Percentiles rank a stretch among this genome's conserved stretches.
phyloP scores from a whole-genome alignment of 2,113 vertebrate genomes.

The Ptilorrhoa leucosticta region DNA sequence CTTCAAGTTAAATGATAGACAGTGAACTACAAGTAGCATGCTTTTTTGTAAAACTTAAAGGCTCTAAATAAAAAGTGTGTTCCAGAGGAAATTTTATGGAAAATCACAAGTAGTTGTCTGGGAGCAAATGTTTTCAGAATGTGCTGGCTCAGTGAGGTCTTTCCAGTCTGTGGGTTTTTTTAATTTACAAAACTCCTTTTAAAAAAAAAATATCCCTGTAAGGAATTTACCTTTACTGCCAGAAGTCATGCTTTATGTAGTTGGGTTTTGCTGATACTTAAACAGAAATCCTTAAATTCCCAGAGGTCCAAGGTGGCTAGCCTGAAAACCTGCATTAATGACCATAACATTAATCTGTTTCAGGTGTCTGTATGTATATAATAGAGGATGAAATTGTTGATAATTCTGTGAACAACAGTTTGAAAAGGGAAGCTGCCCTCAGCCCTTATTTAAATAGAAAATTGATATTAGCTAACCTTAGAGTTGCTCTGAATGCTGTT shows the following conservation, averaged over 20 bases:
- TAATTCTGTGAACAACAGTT: background rate
- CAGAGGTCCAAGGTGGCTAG: background rate
- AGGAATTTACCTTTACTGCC: background rate
- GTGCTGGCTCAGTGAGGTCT: background rate
- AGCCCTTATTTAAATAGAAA: background rate
- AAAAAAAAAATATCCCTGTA: background rate
- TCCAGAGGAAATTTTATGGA: background rate
- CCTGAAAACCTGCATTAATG: background rate
- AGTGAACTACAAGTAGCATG: background rate
- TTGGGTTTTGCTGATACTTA: background rate
- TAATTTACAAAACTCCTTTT: background rate
- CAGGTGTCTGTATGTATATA: background rate
- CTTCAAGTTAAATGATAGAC: background rate
- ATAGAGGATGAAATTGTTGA: background rate
- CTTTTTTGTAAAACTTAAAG: background rate
- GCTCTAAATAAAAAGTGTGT: background rate
- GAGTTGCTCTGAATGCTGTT: background rate
- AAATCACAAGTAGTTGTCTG: background rate
- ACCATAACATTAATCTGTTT: background rate
- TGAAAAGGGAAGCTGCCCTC: background rate
- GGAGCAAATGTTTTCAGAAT: background rate
- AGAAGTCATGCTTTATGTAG: background rate
- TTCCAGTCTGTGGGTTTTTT: background rate
- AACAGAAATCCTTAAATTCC: background rate
- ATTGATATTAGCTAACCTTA: background rate